Percentiles rank a stretch among this genome's conserved stretches.
Evolutionary conservation across 2,797 vertebrate species (phyloP).

Genomic region (Tapirus indicus): DNA sequence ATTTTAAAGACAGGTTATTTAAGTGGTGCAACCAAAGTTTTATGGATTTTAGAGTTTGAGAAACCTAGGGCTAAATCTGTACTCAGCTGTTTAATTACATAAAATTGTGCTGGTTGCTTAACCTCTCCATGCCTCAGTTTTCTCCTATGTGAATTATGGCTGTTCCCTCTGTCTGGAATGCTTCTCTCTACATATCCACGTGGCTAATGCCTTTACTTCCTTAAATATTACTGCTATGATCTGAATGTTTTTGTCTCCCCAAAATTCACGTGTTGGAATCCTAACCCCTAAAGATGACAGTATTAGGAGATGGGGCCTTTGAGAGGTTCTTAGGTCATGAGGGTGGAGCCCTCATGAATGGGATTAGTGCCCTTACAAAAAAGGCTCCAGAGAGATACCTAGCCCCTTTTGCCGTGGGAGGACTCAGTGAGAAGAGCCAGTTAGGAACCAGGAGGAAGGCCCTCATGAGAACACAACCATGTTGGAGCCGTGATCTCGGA

Average conservation of each 20-base stretch:
- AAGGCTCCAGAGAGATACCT: not conserved
- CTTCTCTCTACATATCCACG: not conserved
- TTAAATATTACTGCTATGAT: not conserved
- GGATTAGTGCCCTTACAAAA: no score
- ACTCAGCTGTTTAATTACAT: not conserved
- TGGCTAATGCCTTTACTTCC: not conserved
- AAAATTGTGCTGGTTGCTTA: not conserved
- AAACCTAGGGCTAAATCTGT: not conserved
- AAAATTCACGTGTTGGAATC: not conserved
- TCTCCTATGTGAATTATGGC: accelerated
- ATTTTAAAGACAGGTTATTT: not conserved
- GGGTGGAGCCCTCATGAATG: not conserved
- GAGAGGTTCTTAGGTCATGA: not conserved
- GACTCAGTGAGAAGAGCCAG: not conserved
- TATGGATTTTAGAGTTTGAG: not conserved
- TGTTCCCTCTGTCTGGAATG: not conserved
- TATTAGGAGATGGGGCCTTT: not conserved
- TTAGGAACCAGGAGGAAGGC: not conserved
- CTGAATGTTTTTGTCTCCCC: not conserved
- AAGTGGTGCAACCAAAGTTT: not conserved
- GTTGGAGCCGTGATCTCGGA: not conserved
- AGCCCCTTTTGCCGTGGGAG: not conserved
- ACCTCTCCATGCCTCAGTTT: no score
- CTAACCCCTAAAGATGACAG: not conserved
- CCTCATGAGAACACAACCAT: not conserved